Conservation (phyloP, 2,888 invertebrate species). For the Ptilodon capucinus region DNA sequence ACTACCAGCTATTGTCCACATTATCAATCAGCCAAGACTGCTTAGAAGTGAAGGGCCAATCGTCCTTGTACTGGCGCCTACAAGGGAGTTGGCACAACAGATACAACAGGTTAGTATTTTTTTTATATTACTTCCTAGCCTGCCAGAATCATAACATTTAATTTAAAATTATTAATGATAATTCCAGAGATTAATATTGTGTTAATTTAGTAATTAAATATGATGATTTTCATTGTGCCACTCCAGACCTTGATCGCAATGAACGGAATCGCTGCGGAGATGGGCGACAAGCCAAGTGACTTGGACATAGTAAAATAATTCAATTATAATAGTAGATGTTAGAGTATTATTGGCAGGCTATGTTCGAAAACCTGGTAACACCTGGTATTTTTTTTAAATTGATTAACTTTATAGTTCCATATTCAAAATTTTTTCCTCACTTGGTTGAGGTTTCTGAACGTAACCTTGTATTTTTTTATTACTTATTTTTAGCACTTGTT, state of each 20-base stretch:
- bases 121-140: conserved; percentile 3
- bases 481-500: conserved; percentile 30
- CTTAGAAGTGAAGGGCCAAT: conserved; percentile 96
- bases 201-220: conserved; percentile 35
- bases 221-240: conserved; percentile 65
- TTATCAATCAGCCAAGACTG: conserved; percentile 93
- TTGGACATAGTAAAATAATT: conserved; percentile 72
- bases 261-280: conserved; percentile 75
- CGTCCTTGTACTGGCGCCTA: conserved; percentile 94
- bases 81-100: conserved; percentile 94
- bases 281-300: conserved; percentile 65
- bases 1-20: conserved; percentile 96
- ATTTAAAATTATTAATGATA: not conserved
- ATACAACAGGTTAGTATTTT: conserved; percentile 87
- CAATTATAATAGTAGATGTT: conserved; percentile 65
- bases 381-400: conserved; percentile 7
- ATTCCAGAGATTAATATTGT: not conserved
- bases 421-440: conserved; percentile 32
- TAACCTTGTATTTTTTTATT: conserved; percentile 62
- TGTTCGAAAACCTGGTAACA: conserved; percentile 75
- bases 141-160: not conserved
- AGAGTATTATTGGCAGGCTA: conserved; percentile 71
- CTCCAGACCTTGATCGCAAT: conserved; percentile 75
- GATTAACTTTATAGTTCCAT: conserved; percentile 17
- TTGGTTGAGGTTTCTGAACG: conserved; percentile 77